Evolutionary conservation across 2,113 vertebrate genomes (phyloP).

Genomic region (Tychaedon coryphoeus): DNA sequence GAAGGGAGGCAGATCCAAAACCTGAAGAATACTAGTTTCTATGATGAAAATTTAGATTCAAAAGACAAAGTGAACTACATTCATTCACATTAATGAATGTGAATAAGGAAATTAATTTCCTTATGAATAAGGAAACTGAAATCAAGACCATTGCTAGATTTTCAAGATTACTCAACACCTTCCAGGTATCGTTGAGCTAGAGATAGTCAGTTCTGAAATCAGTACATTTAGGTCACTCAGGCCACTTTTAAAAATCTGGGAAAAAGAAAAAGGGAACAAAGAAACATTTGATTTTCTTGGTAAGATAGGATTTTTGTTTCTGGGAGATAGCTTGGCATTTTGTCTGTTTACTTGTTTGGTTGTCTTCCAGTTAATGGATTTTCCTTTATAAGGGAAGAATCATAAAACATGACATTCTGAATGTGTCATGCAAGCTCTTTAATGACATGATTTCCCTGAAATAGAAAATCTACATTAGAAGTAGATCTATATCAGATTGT

Average conservation of each 20-base stretch:
- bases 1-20: not conserved
- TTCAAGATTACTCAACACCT: not conserved
- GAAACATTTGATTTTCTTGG: accelerated
- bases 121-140: not conserved
- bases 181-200: accelerated
- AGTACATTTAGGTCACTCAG: accelerated
- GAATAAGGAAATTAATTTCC: not conserved
- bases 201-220: not conserved
- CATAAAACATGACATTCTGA: not conserved
- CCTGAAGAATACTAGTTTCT: not conserved
- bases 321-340: accelerated
- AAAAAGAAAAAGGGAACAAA: not conserved
- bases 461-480: not conserved
- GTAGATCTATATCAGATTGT: not conserved
- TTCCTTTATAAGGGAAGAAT: not conserved
- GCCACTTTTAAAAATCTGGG: not conserved
- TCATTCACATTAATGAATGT: not conserved
- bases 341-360: not conserved
- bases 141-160: not conserved
- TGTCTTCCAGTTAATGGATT: not conserved
- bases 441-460: not conserved
- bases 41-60: not conserved
- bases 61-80: not conserved
- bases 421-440: not conserved
- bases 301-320: not conserved